Base-by-base conservation (phyloP, 2,797 vertebrate genomes). In the Parambassis ranga region DNA sequence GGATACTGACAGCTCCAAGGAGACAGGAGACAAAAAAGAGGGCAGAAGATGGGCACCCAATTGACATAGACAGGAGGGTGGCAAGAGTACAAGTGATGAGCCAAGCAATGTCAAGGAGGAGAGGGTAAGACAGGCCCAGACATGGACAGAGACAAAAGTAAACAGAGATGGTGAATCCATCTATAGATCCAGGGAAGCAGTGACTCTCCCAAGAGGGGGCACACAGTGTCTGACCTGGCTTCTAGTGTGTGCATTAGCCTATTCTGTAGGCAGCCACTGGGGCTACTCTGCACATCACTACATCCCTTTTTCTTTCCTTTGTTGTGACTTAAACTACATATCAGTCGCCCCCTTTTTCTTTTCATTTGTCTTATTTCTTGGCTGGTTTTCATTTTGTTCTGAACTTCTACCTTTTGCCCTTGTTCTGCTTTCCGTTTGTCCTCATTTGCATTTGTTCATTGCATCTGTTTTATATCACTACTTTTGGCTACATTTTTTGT, bases 161-260 rank as follows among this genome's bases (percentile, higher is more conserved):
- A 75, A 78, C 52, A 73, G 44, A 75, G 57, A 37, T 56, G 20
- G 60, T 53, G 19, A 64, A 83, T 72, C 84, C 66, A 72, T 79
- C 19, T 65, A 75, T 72, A 59, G 77, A 82, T 81, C 53, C 18
- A 27, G 23, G 14, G 14, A 68, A 41, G 61, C 43, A 24, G 59
- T 22, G 46, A 33, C 66, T 69, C 57, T 80, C 74, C 31, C 50
- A 18, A 22, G 56, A 56, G 77, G 48, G 22, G 16, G 22, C 59
- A 2, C 63, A 11, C 30, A 37, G 10, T 44, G 31, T 51, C 65
- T 71, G 53, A 47, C 56, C 41, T 23, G 51, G 33, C 35, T 78
- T 68, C 38, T 24, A 42, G 24, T 58, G 28, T 59, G 24, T 60
- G 52, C n/a, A n/a, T 39, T 22, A 14, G 19, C 5, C 42, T 66